Base-by-base conservation (phyloP, 1,140 invertebrate species). In the Druon quercuslanigerum region DNA sequence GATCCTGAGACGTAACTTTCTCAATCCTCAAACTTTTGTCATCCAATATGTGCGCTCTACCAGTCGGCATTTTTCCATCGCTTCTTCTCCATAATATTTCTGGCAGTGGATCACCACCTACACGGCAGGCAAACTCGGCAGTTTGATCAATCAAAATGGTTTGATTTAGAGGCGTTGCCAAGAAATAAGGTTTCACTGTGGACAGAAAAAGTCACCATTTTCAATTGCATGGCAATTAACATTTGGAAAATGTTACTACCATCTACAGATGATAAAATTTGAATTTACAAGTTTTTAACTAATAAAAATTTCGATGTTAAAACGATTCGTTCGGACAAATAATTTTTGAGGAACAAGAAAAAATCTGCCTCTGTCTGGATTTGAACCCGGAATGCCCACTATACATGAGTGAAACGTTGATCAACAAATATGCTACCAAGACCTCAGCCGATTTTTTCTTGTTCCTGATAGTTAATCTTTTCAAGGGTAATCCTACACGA, bases 81-180 rank as follows among this genome's bases (percentile, higher is more conserved):
- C 97, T 95, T 85, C 97, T 95, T 70, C 95, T 94, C 98, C 98
- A 98, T 66, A 97, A 93, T 13, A 98, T 95, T 81, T 96, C 95
- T 0, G 97, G 96, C 33, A 93, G 92, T n/a, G 97, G 97, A 90
- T 98, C 96, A 13, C 98, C 98, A 72, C 96, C 96, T 0, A 97
- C 97, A 72, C 94, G 93, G 87, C 98, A 99, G 66, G 96, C 95
- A 87, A 99, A 97, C 79, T 96, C 94, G 0, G 97, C 96, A 19
- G 93, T 94, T 86, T 96, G 94, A 13, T 96, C 96, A 76, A 95
- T 93, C 75, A 97, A 92, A 57, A 96, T 95, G 13, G 96, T 96
- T 81, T 96, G 93, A 89, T 98, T 97, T 75, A 95, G 93, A 13
- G 98, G 97, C 80, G 96, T 95, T 86, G 95, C 94, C 72, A 95